These are phyloP conservation scores for Sinosuthora webbiana DNA, from an alignment of 2,113 vertebrate genomes.

Conservation along the genomic window DNA sequence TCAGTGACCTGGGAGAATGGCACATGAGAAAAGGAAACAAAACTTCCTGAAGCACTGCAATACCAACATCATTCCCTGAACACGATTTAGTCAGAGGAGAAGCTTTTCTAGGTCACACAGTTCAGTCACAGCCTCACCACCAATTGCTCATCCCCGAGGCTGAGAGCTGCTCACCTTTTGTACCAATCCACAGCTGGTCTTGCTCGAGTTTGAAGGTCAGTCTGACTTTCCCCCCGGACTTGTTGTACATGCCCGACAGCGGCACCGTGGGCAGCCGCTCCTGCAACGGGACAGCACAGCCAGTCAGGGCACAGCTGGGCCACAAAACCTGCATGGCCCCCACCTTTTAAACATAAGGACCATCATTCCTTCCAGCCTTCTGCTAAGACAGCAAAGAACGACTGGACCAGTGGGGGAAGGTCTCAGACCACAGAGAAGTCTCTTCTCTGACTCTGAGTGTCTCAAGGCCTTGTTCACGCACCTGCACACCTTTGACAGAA, in stretches of 20 bases:
- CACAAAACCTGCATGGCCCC: background rate
- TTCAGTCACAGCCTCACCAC: background rate
- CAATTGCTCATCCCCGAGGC: background rate
- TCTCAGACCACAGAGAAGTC: background rate
- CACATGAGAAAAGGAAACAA: background rate
- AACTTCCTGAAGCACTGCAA: background rate
- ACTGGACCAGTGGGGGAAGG: background rate
- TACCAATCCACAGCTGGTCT: conserved; percentile 98
- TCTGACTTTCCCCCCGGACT: conserved; percentile 95
- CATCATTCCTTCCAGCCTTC: background rate
- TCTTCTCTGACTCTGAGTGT: background rate
- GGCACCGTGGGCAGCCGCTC: conserved; percentile 96
- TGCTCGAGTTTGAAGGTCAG: conserved; percentile 99
- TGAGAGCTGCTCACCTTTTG: conserved; percentile 84
- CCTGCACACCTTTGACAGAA: conserved; percentile 92
- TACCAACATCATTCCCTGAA: background rate
- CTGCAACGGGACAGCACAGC: conserved; percentile 62
- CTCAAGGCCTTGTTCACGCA: conserved; percentile 50
- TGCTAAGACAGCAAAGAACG: background rate
- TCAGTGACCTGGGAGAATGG: background rate
- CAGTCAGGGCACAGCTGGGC: background rate
- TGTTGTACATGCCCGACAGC: conserved; percentile 97
- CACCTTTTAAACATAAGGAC: background rate
- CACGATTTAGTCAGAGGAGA: background rate
- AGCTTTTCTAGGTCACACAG: background rate